These are phyloP conservation scores for Ptiloglossa arizonensis DNA, from an alignment of 1,140 invertebrate species.

Conservation along the genomic window DNA sequence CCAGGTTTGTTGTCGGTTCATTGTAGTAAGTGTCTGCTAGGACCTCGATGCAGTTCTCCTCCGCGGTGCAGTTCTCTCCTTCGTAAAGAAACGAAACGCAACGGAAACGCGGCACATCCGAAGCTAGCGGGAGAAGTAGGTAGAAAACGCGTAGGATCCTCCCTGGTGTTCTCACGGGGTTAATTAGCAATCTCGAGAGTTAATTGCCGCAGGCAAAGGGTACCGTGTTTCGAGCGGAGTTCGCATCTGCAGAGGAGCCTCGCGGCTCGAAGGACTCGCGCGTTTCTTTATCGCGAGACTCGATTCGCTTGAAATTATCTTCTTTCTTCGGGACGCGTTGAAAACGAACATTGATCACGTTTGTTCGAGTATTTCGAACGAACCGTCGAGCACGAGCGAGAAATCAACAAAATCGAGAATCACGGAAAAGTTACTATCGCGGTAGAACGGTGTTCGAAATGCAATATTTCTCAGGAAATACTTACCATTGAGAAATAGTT, in stretches of 20 bases:
- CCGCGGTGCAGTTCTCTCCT: neutral
- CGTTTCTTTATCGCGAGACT: constrained; percentile 15
- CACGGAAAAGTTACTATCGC: too few species aligned
- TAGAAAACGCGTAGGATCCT: constrained; percentile 48
- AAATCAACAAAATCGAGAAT: constrained; percentile 7
- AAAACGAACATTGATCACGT: neutral
- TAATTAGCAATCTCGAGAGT: constrained; percentile 73
- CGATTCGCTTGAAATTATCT: neutral
- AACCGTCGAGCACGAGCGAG: neutral
- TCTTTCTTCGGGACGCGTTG: neutral
- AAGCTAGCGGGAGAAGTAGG: constrained; percentile 46
- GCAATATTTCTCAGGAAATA: too few species aligned
- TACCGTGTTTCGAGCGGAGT: constrained; percentile 40
- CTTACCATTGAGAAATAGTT: too few species aligned
- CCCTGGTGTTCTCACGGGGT: constrained; percentile 67
- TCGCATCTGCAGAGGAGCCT: constrained; percentile 39
- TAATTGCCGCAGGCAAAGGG: constrained; percentile 63
- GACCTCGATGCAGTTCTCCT: neutral
- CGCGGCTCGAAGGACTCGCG: constrained; percentile 18
- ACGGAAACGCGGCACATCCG: constrained; percentile 36
- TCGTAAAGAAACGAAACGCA: constrained; percentile 12
- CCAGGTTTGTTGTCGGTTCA: constrained; percentile 34
- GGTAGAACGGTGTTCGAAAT: too few species aligned
- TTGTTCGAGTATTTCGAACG: neutral
- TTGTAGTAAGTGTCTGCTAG: constrained; percentile 37